phyloP scores from a whole-genome alignment of 2,113 vertebrate genomes.

The Hemiprocne comata region DNA sequence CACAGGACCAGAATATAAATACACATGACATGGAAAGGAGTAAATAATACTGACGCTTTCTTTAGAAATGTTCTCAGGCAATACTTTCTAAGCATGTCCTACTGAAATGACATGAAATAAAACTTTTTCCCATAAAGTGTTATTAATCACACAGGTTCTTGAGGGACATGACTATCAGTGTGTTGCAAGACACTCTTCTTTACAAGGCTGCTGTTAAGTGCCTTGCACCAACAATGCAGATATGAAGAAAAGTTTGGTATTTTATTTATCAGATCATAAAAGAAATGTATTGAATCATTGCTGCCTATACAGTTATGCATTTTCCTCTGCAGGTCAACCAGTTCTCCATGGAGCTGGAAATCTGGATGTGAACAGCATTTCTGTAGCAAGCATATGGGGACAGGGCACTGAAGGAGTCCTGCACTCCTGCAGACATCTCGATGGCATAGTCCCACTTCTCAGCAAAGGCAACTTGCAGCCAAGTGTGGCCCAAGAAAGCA shows the following conservation, averaged over 20 bases:
- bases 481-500: neutral
- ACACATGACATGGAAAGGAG: constrained; percentile 45
- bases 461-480: neutral
- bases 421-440: neutral
- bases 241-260: neutral
- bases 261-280: neutral
- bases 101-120: constrained; percentile 19
- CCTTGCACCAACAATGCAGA: neutral
- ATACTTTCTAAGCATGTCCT: constrained; percentile 10
- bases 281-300: neutral
- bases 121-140: constrained; percentile 20
- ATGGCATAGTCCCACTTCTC: neutral
- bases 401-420: neutral
- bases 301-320: neutral
- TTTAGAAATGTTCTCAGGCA: constrained; percentile 43
- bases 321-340: neutral
- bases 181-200: neutral
- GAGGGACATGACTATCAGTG: neutral
- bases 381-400: neutral
- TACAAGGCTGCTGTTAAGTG: neutral
- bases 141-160: neutral
- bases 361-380: neutral
- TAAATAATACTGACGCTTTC: constrained; percentile 53
- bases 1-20: constrained; percentile 81
- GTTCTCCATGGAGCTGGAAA: neutral